These are phyloP conservation scores for Brachionus koreanus DNA, from an alignment of 1,140 invertebrate species.

Conservation along the genomic window DNA sequence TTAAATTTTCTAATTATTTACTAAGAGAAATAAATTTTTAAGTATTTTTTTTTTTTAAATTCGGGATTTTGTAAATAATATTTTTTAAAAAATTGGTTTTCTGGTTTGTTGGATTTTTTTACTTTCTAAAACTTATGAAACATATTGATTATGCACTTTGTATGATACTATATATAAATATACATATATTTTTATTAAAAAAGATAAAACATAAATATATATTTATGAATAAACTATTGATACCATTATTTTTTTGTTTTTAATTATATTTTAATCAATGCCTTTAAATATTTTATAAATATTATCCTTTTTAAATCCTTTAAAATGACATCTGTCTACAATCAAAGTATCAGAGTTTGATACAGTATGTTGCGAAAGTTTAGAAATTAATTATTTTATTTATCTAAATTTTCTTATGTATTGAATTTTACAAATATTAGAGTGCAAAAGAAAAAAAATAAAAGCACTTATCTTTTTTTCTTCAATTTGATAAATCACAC, in stretches of 20 bases:
- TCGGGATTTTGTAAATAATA: background rate
- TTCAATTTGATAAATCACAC: too few relatives aligned
- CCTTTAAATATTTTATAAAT: too few relatives aligned
- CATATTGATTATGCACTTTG: constrained; percentile 24
- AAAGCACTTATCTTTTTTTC: too few relatives aligned
- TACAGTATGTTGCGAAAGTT: too few relatives aligned
- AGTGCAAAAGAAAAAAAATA: too few relatives aligned
- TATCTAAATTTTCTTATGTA: too few relatives aligned
- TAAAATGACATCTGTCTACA: too few relatives aligned
- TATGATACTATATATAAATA: constrained; percentile 3
- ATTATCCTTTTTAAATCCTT: too few relatives aligned
- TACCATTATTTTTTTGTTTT: background rate
- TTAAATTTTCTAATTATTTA: background rate
- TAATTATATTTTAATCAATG: background rate
- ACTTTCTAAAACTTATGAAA: background rate
- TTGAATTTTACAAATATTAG: too few relatives aligned
- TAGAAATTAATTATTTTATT: too few relatives aligned
- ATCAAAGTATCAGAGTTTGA: too few relatives aligned
- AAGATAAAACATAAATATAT: background rate
- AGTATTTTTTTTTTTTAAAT: background rate
- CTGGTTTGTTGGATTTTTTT: constrained; percentile 6
- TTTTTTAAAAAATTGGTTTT: background rate
- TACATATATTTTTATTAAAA: background rate
- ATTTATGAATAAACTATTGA: constrained; percentile 10
- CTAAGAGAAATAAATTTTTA: constrained; percentile 7